Evolutionary conservation across 1,140 invertebrate genomes (phyloP), one percentile per base, ranked within the genome.

Genomic region (Atta texana): DNA sequence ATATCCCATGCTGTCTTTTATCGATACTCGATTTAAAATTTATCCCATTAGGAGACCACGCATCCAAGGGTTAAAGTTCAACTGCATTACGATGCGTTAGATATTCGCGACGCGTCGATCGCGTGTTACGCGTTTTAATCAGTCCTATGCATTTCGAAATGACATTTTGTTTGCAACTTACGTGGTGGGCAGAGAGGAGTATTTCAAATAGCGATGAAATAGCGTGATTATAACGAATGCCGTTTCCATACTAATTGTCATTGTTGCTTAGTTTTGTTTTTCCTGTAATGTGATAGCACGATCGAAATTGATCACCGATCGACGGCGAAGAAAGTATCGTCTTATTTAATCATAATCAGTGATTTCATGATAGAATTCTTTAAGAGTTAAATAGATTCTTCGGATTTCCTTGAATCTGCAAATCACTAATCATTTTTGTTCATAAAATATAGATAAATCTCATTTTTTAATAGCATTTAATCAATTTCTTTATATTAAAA

Each of bases 121-220:
- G 66, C 21, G 24, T 12, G 84, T 89, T 86, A 89, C 28, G 57
- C n/a, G 59, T 81, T 86, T 55, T 85, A 85, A 89, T 89, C 85
- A 81, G 57, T 89, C 69, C 31, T 76, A 59, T 89, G 77, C 77
- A 90, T 78, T 90, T 90, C 63, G 66, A 87, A 64, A 53, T 31
- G 51, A 86, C 69, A 81, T 51, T 61, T 82, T 28, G 44, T 90
- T 90, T 87, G 49, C 86, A 71, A 87, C 21, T 85, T 57, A 87
- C 51, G 77, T 88, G 88, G 88, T 88, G 88, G 88, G 87, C 89
- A 85, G 51, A 87, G 68, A 89, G 69, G 4, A 24, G 57, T 68
- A 85, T 87, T 63, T 49, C 21, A 63, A 66, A 24, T 44, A 71
- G 53, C 51, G 68, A 18, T 24, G 31, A 63, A 64, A 24, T 44